Evolutionary conservation across 2,113 vertebrate genomes (phyloP), one percentile per base, ranked within the genome.

Genomic region (Columba janthina): DNA sequence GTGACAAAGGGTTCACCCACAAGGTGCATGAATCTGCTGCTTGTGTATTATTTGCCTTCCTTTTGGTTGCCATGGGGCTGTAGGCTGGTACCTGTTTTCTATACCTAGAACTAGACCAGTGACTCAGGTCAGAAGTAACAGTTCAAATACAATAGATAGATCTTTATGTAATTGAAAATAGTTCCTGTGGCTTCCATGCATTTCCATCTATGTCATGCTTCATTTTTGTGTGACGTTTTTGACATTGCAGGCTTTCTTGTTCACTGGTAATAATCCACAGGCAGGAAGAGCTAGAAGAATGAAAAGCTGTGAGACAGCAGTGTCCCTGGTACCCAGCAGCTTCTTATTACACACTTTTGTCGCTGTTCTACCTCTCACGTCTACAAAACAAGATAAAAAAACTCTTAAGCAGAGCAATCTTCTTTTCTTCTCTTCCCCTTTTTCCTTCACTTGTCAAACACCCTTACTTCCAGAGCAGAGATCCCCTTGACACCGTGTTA

Each of bases 1-100:
- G 95, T 89, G 91, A 75, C 36, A 42, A 84, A 60, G 71, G 76
- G 16, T 17, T 97, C 72, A 88, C 79, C 15, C 92, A 97, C 56
- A 81, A 95, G 90, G 91, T 93, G 72, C 77, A 31, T 4, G 4
- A 73, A 9, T 48, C 60, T 67, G 19, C 51, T 60, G 19, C 77
- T 75, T 56, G 32, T 51, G 10, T 87, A 5, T 81, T 46, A 56
- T 80, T 93, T 71, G 28, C 46, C 50, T 72, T 65, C 38, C 53
- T 90, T 82, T 67, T 58, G 64, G 46, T 21, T 20, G 18, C 77
- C 38, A n/a, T 19, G 14, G 1, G 46, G 50, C 10, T 81, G 81
- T 40, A 40, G 25, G 9, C 12, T 80, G 60, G 46, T 44, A 62
- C 22, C 8, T 7, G 18, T 36, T 88, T 60, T 71, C 65, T 54